Evolutionary conservation across 2,888 invertebrate species (phyloP).

Genomic region (Metopia argyrocephala): DNA sequence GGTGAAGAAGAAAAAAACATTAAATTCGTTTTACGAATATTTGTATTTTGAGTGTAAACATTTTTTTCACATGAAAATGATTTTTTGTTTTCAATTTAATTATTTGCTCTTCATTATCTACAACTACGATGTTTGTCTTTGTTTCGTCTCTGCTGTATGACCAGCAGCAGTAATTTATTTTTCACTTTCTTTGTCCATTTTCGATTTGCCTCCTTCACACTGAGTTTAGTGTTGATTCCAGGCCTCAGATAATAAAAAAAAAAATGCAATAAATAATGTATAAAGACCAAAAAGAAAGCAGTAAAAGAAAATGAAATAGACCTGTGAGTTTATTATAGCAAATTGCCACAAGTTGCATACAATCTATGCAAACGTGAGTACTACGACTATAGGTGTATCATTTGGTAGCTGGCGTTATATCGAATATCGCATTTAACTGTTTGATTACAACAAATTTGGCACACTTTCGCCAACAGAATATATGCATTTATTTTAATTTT

Average conservation of each 20-base stretch:
- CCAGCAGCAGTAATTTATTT: not conserved
- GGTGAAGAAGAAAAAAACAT: too few relatives aligned
- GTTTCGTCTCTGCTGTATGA: not conserved
- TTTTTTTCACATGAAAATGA: not conserved
- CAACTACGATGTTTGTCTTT: not conserved
- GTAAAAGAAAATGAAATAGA: not conserved
- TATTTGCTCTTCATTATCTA: not conserved
- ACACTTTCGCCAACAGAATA: constrained; percentile 57
- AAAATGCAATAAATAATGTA: not conserved
- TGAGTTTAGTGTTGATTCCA: constrained; percentile 49
- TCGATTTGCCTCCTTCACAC: constrained; percentile 18
- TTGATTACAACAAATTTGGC: constrained; percentile 40
- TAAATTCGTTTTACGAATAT: too few relatives aligned
- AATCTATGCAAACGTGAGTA: not conserved
- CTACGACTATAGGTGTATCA: not conserved
- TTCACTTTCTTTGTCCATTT: constrained; percentile 24
- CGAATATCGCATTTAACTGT: not conserved
- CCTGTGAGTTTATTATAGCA: not conserved
- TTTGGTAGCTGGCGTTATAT: not conserved
- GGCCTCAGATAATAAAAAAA: not conserved
- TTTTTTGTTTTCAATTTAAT: not conserved
- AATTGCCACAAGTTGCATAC: not conserved
- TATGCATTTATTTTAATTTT: too few relatives aligned
- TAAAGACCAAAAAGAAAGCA: not conserved
- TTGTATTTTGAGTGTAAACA: constrained; percentile 22